phyloP scores from a whole-genome alignment of 2,888 invertebrate species.

The Dasypolia templi region DNA sequence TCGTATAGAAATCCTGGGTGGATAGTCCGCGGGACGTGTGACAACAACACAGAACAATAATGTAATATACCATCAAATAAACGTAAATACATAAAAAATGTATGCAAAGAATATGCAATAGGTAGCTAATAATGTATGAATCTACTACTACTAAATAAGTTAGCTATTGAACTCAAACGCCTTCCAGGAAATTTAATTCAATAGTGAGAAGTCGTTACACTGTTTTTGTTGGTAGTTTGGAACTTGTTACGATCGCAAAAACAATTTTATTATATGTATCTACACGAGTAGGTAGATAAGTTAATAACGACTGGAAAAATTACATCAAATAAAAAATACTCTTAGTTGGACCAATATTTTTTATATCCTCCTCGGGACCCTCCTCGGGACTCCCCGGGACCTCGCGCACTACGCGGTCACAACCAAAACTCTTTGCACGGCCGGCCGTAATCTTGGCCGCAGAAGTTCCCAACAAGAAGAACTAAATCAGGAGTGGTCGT shows the following conservation, averaged over 20 bases:
- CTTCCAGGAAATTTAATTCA: conserved; percentile 38
- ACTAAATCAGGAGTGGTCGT: too few relatives aligned
- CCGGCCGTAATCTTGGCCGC: neutral
- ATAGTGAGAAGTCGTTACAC: conserved; percentile 25
- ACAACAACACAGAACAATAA: neutral
- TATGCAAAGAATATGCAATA: neutral
- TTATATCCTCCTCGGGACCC: too few relatives aligned
- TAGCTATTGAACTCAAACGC: conserved; percentile 18
- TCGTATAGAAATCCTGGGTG: too few relatives aligned
- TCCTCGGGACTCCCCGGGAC: too few relatives aligned
- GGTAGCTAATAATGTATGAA: conserved; percentile 5
- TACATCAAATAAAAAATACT: too few relatives aligned
- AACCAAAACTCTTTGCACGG: neutral
- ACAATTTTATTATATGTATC: conserved; percentile 1
- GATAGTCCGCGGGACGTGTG: neutral
- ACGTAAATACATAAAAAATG: neutral
- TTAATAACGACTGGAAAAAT: neutral
- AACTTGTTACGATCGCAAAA: conserved; percentile 29
- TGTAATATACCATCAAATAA: neutral
- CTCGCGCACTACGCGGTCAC: neutral
- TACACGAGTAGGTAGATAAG: neutral
- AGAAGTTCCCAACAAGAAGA: neutral
- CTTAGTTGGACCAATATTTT: neutral
- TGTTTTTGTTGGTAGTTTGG: conserved; percentile 30
- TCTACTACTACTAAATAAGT: conserved; percentile 38